A percentile compares a stretch with the other conserved stretches of the same genome.
Conservation (phyloP, 2,888 invertebrate species). For the Drosophila austrosaltans region DNA sequence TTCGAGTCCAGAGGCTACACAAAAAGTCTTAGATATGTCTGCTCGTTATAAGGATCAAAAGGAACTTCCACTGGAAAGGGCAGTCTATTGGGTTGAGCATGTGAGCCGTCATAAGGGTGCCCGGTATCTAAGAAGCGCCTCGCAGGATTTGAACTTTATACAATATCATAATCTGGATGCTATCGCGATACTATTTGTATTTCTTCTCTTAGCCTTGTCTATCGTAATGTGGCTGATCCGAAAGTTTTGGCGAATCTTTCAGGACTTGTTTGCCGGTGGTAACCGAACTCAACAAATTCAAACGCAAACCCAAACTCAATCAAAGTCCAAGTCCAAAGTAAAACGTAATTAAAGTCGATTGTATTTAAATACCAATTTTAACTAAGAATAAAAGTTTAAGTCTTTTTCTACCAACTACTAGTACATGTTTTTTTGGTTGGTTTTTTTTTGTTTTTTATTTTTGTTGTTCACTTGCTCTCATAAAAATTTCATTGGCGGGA, state of each 20-base stretch:
- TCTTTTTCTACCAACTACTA: not conserved
- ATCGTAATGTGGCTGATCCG: constrained; percentile 48
- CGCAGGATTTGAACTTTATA: constrained; percentile 77
- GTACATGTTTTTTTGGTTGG: not conserved
- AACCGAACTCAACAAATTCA: not conserved
- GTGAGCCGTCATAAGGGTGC: constrained; percentile 79
- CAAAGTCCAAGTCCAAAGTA: constrained; percentile 42
- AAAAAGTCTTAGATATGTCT: constrained; percentile 67
- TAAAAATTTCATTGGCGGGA: constrained; percentile 39
- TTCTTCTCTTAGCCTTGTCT: constrained; percentile 42
- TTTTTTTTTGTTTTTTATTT: constrained; percentile 1
- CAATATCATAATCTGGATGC: constrained; percentile 81
- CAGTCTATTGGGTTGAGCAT: constrained; percentile 79
- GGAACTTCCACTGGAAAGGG: constrained; percentile 70
- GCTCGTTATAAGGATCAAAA: constrained; percentile 79
- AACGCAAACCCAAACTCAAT: not conserved
- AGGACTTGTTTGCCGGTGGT: constrained; percentile 29
- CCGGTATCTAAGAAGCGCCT: constrained; percentile 78
- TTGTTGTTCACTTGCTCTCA: constrained; percentile 30
- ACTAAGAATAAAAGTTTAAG: constrained; percentile 3
- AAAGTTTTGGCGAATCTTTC: constrained; percentile 22
- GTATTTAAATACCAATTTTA: not conserved
- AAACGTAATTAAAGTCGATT: constrained; percentile 46
- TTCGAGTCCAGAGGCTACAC: constrained; percentile 55
- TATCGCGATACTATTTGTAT: constrained; percentile 69